Evolutionary conservation across 2,113 vertebrate species (phyloP), one percentile per base, ranked within the genome.

Genomic region (Microcebus jonahi): DNA sequence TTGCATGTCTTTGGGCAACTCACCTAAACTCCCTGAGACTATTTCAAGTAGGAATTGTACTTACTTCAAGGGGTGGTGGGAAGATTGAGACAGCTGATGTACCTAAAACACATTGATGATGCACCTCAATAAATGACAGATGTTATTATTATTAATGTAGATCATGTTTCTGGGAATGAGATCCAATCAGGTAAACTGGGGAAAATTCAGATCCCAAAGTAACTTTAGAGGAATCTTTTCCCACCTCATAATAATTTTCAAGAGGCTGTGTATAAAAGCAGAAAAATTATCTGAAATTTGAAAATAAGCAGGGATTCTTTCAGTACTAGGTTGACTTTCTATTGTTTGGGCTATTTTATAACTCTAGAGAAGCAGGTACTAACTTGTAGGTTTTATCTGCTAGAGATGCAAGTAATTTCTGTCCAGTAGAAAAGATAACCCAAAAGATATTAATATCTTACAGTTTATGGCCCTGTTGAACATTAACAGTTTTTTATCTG

Each of bases 391-490:
- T 65, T 85, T 87, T 42, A 76, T 75, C n/a, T 75, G 34, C 21
- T 90, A 88, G 5, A 67, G 45, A 84, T 80, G 36, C 27, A 89
- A 81, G 63, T 65, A 94, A 91, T 50, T 86, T 92, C 36, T 95
- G 31, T 86, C 34, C 23, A 57, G 14, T 8, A 92, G 88, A 77
- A 82, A 18, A 96, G 45, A 55, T 77, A 63, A 50, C 23, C 57
- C 23, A 27, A 65, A 91, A 65, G 27, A 53, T 50, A 57, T 57
- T 57, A 57, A 20, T 57, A 42, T 77, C 42, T 92, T 77, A 86
- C 10, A 79, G 55, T 80, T 96, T 75, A 63, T 42, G 57, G 27
- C 50, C 1, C 25, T 91, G 14, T 70, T 75, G 31, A 25, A 87
- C 31, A 36, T 83, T 57, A 79, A 73, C 61, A 61, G 15, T 77